These are phyloP conservation scores for Scolopax rusticola DNA, from an alignment of 2,797 vertebrate species.

Conservation along the genomic window DNA sequence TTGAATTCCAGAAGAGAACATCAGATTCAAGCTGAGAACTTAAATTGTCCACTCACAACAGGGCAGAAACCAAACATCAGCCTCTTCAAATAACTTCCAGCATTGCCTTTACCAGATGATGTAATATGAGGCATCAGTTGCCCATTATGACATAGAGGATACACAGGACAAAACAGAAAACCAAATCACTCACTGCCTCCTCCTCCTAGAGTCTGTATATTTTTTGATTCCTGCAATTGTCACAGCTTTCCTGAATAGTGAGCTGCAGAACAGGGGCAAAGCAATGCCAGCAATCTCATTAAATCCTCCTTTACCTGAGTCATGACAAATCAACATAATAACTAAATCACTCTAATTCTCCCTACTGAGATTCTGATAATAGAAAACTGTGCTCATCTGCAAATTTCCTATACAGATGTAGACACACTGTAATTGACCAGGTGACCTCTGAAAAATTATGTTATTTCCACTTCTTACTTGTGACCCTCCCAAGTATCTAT, in stretches of 20 bases:
- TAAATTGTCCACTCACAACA: not conserved
- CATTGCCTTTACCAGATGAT: not conserved
- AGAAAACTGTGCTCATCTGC: constrained; percentile 2
- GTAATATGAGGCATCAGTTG: not conserved
- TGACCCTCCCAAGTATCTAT: not conserved
- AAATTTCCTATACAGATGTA: not conserved
- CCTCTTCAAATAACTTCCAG: not conserved
- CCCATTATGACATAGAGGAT: not conserved
- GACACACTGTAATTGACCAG: not conserved
- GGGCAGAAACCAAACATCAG: not conserved
- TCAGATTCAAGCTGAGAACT: not conserved
- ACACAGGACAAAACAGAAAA: not conserved
- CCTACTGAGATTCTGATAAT: constrained; percentile 17
- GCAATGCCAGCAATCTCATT: not conserved
- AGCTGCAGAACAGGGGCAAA: not conserved
- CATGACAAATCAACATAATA: constrained; percentile 19
- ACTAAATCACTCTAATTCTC: constrained; percentile 18
- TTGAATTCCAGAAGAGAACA: not conserved
- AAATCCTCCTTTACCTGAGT: not conserved
- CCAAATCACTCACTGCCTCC: not conserved
- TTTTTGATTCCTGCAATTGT: not conserved
- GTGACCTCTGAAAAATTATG: not conserved
- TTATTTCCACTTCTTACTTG: not conserved
- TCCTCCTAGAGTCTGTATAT: not conserved
- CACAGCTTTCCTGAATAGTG: not conserved